A percentile compares a stretch with the other conserved stretches of the same genome.
Conservation (phyloP, 2,797 vertebrate species). For the Eulemur coronatus region DNA sequence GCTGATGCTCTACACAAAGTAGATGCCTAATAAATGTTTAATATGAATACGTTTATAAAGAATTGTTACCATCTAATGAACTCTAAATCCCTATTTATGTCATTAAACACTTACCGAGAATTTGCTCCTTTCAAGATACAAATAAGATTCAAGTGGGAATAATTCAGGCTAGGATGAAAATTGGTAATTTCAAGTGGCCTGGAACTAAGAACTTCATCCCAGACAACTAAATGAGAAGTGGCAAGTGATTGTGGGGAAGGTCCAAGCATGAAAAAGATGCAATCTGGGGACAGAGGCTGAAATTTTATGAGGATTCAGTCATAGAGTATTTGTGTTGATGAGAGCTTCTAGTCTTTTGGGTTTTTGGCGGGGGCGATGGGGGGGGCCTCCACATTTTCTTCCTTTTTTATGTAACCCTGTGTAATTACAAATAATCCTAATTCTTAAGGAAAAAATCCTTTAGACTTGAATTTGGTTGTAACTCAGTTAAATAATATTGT, state of each 20-base stretch:
- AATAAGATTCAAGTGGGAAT: not conserved
- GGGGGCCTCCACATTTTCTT: not conserved
- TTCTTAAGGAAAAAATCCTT: not conserved
- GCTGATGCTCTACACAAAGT: not conserved
- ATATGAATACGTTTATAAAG: not conserved
- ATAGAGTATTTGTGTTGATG: not conserved
- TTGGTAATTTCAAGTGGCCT: not conserved
- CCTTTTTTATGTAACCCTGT: not conserved
- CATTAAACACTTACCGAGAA: not conserved
- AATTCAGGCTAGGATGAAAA: not conserved
- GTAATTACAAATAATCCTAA: not conserved
- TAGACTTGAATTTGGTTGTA: not conserved
- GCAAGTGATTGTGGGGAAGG: not conserved
- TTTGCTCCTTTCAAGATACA: not conserved
- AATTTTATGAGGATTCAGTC: not conserved
- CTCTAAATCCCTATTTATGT: not conserved
- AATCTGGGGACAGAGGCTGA: not conserved
- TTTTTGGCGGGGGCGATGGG: not conserved
- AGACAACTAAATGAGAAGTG: not conserved
- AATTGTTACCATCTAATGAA: not conserved
- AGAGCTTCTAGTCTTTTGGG: not conserved
- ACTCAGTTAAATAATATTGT: not conserved
- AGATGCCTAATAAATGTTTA: not conserved
- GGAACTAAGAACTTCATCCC: not conserved
- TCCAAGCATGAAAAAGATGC: not conserved